phyloP scores from a whole-genome alignment of 37 sponge, comb jelly and placozoan genomes.

The Spongia lamella region DNA sequence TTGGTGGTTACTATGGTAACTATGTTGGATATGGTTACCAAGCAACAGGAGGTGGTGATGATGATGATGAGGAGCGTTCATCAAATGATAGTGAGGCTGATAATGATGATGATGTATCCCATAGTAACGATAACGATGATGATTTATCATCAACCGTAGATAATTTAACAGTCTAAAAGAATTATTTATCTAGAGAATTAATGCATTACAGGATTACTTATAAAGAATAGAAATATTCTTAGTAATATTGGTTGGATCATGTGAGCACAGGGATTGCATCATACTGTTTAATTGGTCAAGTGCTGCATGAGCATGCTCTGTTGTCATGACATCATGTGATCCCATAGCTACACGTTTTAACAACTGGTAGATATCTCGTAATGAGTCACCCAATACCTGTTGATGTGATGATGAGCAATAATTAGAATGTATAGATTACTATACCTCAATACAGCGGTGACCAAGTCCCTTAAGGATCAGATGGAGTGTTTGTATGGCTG shows the following conservation, averaged over 20 bases:
- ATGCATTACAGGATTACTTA: no score
- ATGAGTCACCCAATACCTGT: slow-evolving; percentile 40
- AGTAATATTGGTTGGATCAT: neutral
- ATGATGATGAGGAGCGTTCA: no score
- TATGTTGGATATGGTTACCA: no score
- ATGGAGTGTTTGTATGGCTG: neutral
- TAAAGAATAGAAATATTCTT: slow-evolving; percentile 72
- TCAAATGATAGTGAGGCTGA: no score
- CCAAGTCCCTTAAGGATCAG: neutral
- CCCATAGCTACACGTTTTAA: slow-evolving; percentile 65
- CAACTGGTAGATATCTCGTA: slow-evolving; percentile 67
- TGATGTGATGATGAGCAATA: neutral
- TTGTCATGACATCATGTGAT: slow-evolving; percentile 63
- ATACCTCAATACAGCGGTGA: slow-evolving; percentile 5
- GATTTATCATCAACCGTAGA: no score
- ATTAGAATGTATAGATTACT: neutral
- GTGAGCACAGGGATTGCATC: slow-evolving; percentile 64
- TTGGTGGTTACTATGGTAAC: no score
- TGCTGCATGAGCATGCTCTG: slow-evolving; percentile 73
- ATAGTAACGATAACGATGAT: no score
- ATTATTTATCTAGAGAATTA: no score
- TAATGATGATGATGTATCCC: no score
- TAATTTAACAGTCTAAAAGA: no score
- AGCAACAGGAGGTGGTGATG: no score
- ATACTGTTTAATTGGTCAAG: slow-evolving; percentile 73